Evolutionary conservation across 2,888 invertebrate species (phyloP).

Genomic region (Cabera pusaria): DNA sequence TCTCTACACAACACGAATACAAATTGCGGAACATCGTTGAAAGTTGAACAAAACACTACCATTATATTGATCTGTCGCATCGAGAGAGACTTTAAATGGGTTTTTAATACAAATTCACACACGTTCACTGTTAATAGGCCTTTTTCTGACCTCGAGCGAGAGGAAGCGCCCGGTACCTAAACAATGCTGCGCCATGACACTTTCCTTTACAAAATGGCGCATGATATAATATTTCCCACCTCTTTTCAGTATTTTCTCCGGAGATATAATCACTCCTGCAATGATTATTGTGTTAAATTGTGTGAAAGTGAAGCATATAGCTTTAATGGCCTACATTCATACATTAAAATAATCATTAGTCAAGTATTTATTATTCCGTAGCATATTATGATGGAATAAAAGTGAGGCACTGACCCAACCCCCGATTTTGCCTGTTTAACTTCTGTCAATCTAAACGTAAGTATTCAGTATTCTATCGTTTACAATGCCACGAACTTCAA

Average conservation of each 20-base stretch:
- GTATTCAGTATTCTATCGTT: too few species aligned
- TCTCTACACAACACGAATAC: slow-evolving; percentile 7
- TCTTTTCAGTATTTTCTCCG: slow-evolving; percentile 51
- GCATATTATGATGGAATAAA: too few species aligned
- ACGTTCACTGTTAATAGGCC: slow-evolving; percentile 38
- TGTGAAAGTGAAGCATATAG: slow-evolving; percentile 1
- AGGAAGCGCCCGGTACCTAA: slow-evolving; percentile 37
- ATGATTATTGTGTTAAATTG: slow-evolving; percentile 3
- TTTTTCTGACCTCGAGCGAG: slow-evolving; percentile 27
- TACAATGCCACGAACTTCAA: too few species aligned
- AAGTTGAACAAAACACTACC: slow-evolving; percentile 22
- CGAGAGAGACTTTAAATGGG: slow-evolving; percentile 24
- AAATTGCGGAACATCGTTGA: slow-evolving; percentile 20
- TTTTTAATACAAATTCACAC: slow-evolving; percentile 38
- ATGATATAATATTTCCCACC: slow-evolving; percentile 45
- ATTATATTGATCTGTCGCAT: slow-evolving; percentile 19
- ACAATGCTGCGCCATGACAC: slow-evolving; percentile 42
- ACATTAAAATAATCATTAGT: background rate
- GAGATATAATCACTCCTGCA: slow-evolving; percentile 19
- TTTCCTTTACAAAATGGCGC: slow-evolving; percentile 54
- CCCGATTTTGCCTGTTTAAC: too few species aligned
- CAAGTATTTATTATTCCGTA: too few species aligned
- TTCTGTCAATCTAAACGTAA: too few species aligned
- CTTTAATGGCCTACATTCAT: slow-evolving; percentile 1
- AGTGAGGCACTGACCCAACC: too few species aligned